Percentiles rank a stretch among this genome's conserved stretches.
Evolutionary conservation across 35 echinoderm and acorn worm genomes (phyloP).

Genomic region (Holothuria glaberrima): DNA sequence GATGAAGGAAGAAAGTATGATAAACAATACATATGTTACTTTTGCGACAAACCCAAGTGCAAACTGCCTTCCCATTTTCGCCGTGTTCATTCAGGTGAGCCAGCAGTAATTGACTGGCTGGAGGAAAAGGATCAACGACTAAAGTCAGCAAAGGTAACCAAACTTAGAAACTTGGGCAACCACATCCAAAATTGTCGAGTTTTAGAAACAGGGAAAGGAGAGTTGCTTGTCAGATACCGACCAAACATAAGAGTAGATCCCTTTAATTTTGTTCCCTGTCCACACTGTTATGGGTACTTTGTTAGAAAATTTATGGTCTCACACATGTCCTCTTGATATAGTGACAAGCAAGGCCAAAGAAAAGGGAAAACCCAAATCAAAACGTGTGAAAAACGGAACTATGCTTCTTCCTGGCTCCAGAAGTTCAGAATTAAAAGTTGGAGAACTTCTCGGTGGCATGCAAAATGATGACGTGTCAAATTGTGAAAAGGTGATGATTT

Average conservation of each 20-base stretch:
- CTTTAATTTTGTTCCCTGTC: background rate
- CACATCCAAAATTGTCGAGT: slow-evolving; percentile 20
- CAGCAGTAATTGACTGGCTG: background rate
- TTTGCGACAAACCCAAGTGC: too few species aligned
- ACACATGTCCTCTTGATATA: background rate
- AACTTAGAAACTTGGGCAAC: slow-evolving; percentile 14
- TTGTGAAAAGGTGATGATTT: background rate
- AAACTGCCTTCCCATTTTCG: too few species aligned
- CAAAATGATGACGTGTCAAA: background rate
- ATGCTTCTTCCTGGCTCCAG: background rate
- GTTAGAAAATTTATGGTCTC: slow-evolving; percentile 5
- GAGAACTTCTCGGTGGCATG: background rate
- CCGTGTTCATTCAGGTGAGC: too few species aligned
- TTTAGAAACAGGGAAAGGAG: background rate
- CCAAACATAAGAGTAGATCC: background rate
- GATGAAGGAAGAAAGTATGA: too few species aligned
- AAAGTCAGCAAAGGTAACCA: background rate
- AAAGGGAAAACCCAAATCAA: background rate
- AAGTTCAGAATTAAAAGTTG: background rate
- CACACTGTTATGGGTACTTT: slow-evolving; percentile 14
- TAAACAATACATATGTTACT: too few species aligned
- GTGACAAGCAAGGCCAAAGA: background rate
- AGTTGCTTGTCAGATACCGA: slow-evolving; percentile 4
- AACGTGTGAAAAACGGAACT: background rate
- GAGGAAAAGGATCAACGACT: background rate